Conservation (phyloP, 2,113 vertebrate genomes). For the Spea bombifrons region DNA sequence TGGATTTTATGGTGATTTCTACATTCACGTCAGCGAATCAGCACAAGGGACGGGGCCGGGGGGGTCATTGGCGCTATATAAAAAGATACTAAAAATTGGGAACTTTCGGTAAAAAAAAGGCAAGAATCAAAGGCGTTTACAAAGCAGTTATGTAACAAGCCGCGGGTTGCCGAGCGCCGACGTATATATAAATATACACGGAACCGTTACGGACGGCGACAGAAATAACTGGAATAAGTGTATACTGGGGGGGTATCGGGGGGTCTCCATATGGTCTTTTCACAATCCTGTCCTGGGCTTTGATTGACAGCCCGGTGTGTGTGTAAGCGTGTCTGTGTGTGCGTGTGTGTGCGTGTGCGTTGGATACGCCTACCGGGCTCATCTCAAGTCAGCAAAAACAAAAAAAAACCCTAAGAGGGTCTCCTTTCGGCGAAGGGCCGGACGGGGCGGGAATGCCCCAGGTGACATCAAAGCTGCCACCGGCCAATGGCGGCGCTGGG, state of each 20-base stretch:
- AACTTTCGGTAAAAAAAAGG: too few species aligned
- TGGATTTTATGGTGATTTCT: too few species aligned
- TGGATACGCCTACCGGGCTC: slow-evolving; percentile 25
- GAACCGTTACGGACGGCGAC: slow-evolving; percentile 51
- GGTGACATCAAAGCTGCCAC: slow-evolving; percentile 42
- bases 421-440: slow-evolving; percentile 51
- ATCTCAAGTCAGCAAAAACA: slow-evolving; percentile 67
- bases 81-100: too few species aligned
- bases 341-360: slow-evolving; percentile 26
- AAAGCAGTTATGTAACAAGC: slow-evolving; percentile 33
- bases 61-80: too few species aligned
- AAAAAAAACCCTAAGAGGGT: slow-evolving; percentile 49
- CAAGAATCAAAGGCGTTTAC: too few species aligned
- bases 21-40: too few species aligned
- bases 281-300: slow-evolving; percentile 46
- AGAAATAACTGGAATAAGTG: slow-evolving; percentile 51
- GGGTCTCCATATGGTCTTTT: slow-evolving; percentile 27
- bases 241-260: slow-evolving; percentile 22
- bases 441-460: slow-evolving; percentile 39
- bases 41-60: too few species aligned
- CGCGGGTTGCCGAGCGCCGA: not conserved
- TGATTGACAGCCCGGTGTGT: slow-evolving; percentile 68
- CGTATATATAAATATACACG: slow-evolving; percentile 26
- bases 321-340: slow-evolving; percentile 38
- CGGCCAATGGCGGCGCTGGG: slow-evolving; percentile 45